Percentiles rank a stretch among this genome's conserved stretches.
These are phyloP conservation scores for Percopsis transmontana DNA, from an alignment of 2,113 vertebrate species.

Conservation along the genomic window DNA sequence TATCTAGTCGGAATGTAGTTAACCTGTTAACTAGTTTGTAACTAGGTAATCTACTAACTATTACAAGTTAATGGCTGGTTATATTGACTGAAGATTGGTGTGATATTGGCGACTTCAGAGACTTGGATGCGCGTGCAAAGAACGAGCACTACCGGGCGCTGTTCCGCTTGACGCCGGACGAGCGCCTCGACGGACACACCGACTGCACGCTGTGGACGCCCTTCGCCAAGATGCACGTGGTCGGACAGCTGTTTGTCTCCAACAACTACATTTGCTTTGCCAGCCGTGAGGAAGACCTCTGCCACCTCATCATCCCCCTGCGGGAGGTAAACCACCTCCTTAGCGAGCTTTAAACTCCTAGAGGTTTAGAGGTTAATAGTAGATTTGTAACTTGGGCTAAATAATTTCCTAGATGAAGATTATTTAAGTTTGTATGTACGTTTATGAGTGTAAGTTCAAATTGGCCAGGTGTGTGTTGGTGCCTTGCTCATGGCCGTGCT, in stretches of 20 bases:
- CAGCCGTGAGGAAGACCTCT: conserved; percentile 91
- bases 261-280: conserved; percentile 97
- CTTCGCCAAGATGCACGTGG: conserved; percentile 93
- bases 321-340: conserved; percentile 83
- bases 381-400: no score
- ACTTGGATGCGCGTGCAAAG: conserved; percentile 93
- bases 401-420: no score
- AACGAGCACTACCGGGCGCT: conserved; percentile 90
- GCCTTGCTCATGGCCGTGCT: background rate
- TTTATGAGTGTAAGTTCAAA: background rate
- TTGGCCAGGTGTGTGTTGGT: background rate
- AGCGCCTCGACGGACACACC: conserved; percentile 93
- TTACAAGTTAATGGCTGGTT: no score
- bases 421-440: no score
- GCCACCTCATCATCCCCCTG: conserved; percentile 94
- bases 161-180: conserved; percentile 90
- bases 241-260: conserved; percentile 96
- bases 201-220: conserved; percentile 96
- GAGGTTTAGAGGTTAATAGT: no score
- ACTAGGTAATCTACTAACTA: no score
- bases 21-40: no score
- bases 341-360: no score
- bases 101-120: conserved; percentile 70
- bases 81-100: background rate
- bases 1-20: no score